Percentiles rank a stretch among this genome's conserved stretches.
phyloP scores from a whole-genome alignment of 2,113 vertebrate species.

The Saguinus midas region DNA sequence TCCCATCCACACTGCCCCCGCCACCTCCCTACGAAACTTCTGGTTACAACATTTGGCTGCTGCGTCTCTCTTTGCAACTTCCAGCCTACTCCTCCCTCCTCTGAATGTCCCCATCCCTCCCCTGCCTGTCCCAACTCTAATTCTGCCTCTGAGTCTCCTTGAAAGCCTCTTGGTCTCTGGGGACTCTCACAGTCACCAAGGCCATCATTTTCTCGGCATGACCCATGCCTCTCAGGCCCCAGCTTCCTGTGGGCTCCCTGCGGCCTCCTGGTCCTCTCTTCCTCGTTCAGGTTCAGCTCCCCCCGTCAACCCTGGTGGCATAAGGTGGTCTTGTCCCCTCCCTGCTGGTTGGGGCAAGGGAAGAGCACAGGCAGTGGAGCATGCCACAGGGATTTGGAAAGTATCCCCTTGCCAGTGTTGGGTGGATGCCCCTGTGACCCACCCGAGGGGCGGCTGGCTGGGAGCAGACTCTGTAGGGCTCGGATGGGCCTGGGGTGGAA shows the following conservation, averaged over 20 bases:
- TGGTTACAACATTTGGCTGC: neutral
- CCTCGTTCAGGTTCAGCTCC: neutral
- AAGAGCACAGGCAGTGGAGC: neutral
- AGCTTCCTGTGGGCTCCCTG: neutral
- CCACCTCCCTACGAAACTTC: neutral
- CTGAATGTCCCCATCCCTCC: neutral
- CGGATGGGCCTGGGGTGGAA: neutral
- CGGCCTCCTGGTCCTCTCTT: neutral
- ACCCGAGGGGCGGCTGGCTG: accelerated
- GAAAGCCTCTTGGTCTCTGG: neutral
- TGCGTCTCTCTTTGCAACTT: neutral
- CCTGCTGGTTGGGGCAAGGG: neutral
- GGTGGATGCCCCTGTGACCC: neutral
- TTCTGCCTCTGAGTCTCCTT: neutral
- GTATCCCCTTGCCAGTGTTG: no score
- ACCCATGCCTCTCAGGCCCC: neutral
- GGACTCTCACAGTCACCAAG: neutral
- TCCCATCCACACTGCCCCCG: neutral
- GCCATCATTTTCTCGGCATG: neutral
- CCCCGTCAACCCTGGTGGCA: neutral
- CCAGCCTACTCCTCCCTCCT: neutral
- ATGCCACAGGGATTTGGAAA: neutral
- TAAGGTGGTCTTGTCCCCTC: neutral
- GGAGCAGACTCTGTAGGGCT: neutral
- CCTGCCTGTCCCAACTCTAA: neutral